Evolutionary conservation across 2,888 invertebrate genomes (phyloP), one percentile per base, ranked within the genome.

Genomic region (Icerya purchasi): DNA sequence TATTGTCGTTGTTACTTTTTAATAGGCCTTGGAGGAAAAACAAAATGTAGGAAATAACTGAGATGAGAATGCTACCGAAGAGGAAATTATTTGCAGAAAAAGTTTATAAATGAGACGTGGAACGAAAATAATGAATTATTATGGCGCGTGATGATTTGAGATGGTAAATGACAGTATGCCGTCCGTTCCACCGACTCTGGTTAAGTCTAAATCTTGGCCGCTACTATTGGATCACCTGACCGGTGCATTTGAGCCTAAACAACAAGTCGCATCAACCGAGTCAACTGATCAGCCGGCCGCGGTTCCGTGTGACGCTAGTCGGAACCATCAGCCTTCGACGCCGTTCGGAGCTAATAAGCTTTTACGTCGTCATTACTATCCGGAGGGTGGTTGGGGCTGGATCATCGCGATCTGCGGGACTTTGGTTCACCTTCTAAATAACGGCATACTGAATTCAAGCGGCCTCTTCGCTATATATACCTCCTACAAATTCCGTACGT

Each of bases 331-430:
- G n/a, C 1, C 52, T 51, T 5, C 10, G 53, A 3, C 53, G 50
- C 25, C 56, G 51, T 23, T 22, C 54, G 54, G 2, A 3, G 14
- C 50, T 22, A 22, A 50, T 19, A 74, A 81, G 57, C 76, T 82
- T 54, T 75, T 83, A 54, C 80, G 81, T 60, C 76, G 83, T 36
- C 83, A 87, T 66, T 86, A 87, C 73, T 87, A 87, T 71, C 86
- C 87, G 2, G 88, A 88, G 73, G 86, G 86, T 2, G 86, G 86
- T 18, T 88, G 87, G 87, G 87, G 88, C 19, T 88, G 85, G 84
- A 78, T 86, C 57, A 78, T 88, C 61, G 79, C 83, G 55, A 76
- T 79, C 58, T 84, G 84, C 64, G 81, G 82, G 22, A 77, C 83
- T 23, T 72, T 84, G 61, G 83, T 84, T 22, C 83, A 87, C 69